Evolutionary conservation across 2,113 vertebrate species (phyloP).

Genomic region (Macheiramphus alcinus): DNA sequence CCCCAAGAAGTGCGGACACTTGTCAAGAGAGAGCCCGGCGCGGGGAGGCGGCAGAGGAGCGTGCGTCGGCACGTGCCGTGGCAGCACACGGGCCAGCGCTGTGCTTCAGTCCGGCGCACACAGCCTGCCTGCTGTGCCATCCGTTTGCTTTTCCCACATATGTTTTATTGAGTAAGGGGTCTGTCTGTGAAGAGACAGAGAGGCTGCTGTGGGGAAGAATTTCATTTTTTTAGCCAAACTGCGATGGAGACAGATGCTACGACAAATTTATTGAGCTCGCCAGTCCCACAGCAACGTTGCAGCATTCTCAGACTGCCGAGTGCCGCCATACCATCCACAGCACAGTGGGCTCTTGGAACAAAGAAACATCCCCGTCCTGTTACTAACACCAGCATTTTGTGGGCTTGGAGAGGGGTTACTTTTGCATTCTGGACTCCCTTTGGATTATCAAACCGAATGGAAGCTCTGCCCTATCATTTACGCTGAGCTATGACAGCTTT

Average conservation of each 20-base stretch:
- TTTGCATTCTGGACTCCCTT: neutral
- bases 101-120: accelerated
- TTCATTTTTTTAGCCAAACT: neutral
- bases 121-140: neutral
- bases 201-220: neutral
- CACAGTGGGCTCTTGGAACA: neutral
- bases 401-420: neutral
- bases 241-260: neutral
- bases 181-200: neutral
- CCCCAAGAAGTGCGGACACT: neutral
- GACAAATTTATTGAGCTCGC: neutral
- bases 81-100: neutral
- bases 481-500: neutral
- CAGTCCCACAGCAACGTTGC: neutral
- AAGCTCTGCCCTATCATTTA: neutral
- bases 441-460: neutral
- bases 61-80: accelerated
- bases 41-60: neutral
- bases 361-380: neutral
- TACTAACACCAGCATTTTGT: neutral
- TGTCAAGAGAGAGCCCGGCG: neutral
- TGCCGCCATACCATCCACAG: neutral
- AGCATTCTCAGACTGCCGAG: neutral
- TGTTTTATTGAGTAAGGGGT: too few relatives aligned
- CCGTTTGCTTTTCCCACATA: neutral